These are phyloP conservation scores for Dryocosmus kuriphilus DNA, from an alignment of 2,888 invertebrate species.

Conservation along the genomic window DNA sequence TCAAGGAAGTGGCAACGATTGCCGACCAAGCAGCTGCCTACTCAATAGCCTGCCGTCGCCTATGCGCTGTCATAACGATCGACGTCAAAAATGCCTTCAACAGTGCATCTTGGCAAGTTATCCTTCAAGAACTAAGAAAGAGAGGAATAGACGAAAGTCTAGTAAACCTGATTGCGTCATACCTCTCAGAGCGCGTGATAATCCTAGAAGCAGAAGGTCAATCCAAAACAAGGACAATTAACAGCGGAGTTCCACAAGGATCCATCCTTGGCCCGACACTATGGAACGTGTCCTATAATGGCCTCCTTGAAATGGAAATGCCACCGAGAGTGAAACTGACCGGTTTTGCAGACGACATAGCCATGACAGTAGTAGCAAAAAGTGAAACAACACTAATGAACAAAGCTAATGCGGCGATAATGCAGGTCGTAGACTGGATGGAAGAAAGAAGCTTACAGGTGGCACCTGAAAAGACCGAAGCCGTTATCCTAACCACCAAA, in stretches of 20 bases:
- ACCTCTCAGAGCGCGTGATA: constrained; percentile 40
- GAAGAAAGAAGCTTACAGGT: constrained; percentile 30
- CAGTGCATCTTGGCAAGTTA: constrained; percentile 50
- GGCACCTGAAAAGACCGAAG: constrained; percentile 51
- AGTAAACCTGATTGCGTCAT: no score
- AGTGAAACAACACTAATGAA: constrained; percentile 33
- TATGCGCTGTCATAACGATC: constrained; percentile 49
- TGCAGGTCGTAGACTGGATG: constrained; percentile 43
- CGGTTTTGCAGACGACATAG: constrained; percentile 49
- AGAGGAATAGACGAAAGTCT: no score
- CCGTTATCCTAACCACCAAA: no score
- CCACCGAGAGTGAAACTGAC: constrained; percentile 39
- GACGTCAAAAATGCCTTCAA: constrained; percentile 58
- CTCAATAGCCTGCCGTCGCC: not conserved
- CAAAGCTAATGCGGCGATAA: constrained; percentile 35
- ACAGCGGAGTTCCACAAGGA: constrained; percentile 52
- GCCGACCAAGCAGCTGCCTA: not conserved
- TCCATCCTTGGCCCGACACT: constrained; percentile 49
- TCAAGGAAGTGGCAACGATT: no score
- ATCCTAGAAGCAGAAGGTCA: constrained; percentile 39
- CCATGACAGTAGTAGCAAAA: constrained; percentile 31
- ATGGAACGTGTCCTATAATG: constrained; percentile 50
- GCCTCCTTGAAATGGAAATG: constrained; percentile 36
- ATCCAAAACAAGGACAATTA: constrained; percentile 12
- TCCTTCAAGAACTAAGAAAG: no score